phyloP scores from a whole-genome alignment of 2,113 vertebrate species.

The Stomatorhinus ivindoensis region DNA sequence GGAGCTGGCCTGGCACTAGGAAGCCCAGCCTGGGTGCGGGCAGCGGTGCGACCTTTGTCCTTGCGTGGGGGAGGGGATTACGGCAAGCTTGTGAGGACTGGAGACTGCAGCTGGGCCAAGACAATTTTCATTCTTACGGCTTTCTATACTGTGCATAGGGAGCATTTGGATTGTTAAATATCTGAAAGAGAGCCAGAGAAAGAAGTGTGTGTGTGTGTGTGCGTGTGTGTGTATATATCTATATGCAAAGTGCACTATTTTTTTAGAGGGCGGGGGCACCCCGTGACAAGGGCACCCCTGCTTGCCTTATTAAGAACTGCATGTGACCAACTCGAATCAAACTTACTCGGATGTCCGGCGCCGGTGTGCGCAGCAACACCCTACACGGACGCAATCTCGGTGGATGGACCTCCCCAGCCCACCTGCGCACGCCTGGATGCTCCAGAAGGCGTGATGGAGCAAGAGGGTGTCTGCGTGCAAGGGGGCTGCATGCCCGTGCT shows the following conservation, averaged over 20 bases:
- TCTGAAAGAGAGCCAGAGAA: conserved; percentile 33
- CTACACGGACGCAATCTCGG: background rate
- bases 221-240: background rate
- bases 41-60: conserved; percentile 37
- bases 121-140: conserved; percentile 42
- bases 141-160: conserved; percentile 42
- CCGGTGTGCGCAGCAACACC: conserved; percentile 10
- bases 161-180: conserved; percentile 27
- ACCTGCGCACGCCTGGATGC: background rate
- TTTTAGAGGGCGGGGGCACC: conserved; percentile 48
- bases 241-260: conserved; percentile 64
- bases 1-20: conserved; percentile 45
- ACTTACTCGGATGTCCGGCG: background rate
- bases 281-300: conserved; percentile 61
- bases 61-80: conserved; percentile 20
- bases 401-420: background rate
- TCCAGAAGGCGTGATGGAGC: background rate
- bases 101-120: conserved; percentile 23
- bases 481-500: conserved; percentile 3
- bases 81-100: conserved; percentile 15
- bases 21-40: conserved; percentile 18
- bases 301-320: conserved; percentile 56
- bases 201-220: too few species aligned
- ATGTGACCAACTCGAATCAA: conserved; percentile 36
- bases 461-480: background rate